phyloP scores from a whole-genome alignment of 2,888 invertebrate species.

The Limnephilus marmoratus region DNA sequence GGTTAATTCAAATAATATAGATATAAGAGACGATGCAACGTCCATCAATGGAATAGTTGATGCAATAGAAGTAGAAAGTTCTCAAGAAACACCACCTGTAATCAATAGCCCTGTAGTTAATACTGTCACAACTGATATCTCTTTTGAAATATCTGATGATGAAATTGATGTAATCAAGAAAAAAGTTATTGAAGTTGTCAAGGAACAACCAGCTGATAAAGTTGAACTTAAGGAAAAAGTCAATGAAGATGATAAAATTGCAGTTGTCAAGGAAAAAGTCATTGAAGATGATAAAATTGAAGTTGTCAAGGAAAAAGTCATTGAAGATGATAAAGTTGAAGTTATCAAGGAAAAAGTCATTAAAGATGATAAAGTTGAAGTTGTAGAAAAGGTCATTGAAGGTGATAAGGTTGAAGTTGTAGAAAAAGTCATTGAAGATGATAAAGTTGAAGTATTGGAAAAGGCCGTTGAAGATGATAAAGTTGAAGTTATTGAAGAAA shows the following conservation, averaged over 20 bases:
- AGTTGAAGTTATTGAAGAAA: background rate
- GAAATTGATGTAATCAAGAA: conserved; percentile 71
- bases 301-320: too few species aligned
- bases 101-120: background rate
- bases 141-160: conserved; percentile 69
- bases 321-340: conserved; percentile 72
- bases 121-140: background rate
- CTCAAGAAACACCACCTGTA: background rate
- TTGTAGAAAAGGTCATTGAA: conserved; percentile 66
- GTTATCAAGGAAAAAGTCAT: conserved; percentile 62
- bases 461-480: background rate
- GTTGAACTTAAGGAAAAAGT: conserved; percentile 68
- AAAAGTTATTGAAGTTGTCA: background rate
- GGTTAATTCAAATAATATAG: conserved; percentile 2
- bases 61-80: background rate
- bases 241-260: conserved; percentile 3
- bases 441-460: conserved; percentile 62
- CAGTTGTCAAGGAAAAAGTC: conserved; percentile 61
- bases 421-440: conserved; percentile 67
- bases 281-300: background rate
- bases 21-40: background rate
- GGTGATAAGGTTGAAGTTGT: conserved; percentile 62
- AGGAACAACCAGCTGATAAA: conserved; percentile 70
- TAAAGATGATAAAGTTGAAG: background rate
- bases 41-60: background rate